phyloP scores from a whole-genome alignment of 1,140 invertebrate species.

The Eupristina koningsbergeri region DNA sequence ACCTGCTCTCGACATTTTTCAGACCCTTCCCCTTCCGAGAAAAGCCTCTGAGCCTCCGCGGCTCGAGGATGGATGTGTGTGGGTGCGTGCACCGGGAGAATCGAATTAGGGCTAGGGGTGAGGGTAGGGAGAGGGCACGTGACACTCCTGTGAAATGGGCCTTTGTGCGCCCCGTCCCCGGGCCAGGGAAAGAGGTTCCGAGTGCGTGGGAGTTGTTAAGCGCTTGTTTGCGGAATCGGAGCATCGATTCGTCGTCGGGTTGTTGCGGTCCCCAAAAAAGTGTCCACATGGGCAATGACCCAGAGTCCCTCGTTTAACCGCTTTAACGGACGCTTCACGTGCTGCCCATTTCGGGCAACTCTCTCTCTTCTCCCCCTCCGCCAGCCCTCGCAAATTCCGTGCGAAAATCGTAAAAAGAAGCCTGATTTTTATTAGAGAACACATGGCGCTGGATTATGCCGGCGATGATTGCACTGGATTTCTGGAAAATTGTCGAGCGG shows the following conservation, averaged over 20 bases:
- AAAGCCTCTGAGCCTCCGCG: constrained; percentile 10
- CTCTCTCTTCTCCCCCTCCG: too few species aligned
- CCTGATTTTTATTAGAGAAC: too few species aligned
- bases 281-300: too few species aligned
- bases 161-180: neutral
- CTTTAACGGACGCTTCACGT: too few species aligned
- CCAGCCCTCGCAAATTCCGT: too few species aligned
- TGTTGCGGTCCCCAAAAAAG: too few species aligned
- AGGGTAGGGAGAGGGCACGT: neutral
- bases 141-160: constrained; percentile 9
- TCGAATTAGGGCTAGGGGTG: too few species aligned
- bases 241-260: neutral
- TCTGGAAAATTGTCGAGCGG: neutral
- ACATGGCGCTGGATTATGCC: too few species aligned
- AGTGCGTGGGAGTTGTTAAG: neutral
- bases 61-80: neutral
- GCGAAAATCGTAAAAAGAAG: too few species aligned
- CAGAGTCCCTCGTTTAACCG: too few species aligned
- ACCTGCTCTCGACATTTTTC: constrained; percentile 42
- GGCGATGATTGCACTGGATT: neutral
- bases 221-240: neutral
- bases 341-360: too few species aligned
- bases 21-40: constrained; percentile 28
- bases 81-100: neutral
- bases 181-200: neutral